Conservation (phyloP, 2,113 vertebrate species). For the Cynocephalus volans region DNA sequence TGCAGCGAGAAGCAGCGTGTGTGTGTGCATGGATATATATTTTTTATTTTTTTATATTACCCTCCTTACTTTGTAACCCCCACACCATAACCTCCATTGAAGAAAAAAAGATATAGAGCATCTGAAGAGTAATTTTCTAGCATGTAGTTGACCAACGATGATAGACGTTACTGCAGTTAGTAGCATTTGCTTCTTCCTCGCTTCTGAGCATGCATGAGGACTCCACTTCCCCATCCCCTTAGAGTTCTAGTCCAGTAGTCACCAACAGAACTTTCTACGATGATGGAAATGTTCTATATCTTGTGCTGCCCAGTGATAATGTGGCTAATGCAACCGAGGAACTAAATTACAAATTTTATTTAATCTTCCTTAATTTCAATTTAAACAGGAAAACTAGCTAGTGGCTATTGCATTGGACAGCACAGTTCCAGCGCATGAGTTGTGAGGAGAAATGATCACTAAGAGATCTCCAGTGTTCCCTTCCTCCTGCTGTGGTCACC, state of each 20-base stretch:
- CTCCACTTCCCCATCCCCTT: not conserved
- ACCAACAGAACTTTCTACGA: not conserved
- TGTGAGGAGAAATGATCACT: not conserved
- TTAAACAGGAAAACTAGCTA: not conserved
- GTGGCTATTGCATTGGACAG: not conserved
- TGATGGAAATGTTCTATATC: not conserved
- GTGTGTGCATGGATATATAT: not conserved
- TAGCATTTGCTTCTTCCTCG: not conserved
- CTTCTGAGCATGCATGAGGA: not conserved
- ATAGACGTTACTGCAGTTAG: not conserved
- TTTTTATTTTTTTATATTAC: not conserved
- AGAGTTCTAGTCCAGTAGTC: not conserved
- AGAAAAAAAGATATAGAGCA: not conserved
- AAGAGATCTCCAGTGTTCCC: not conserved
- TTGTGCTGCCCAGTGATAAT: not conserved
- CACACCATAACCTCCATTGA: no score
- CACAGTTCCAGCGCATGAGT: not conserved
- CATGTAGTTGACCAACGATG: not conserved
- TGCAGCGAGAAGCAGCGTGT: not conserved
- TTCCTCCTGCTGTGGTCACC: not conserved
- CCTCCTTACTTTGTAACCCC: not conserved
- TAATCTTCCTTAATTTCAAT: constrained; percentile 20
- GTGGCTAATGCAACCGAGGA: not conserved
- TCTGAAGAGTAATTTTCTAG: not conserved
- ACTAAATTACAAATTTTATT: not conserved